Evolutionary conservation across 1,140 invertebrate species (phyloP).

Genomic region (Heterodera schachtii): DNA sequence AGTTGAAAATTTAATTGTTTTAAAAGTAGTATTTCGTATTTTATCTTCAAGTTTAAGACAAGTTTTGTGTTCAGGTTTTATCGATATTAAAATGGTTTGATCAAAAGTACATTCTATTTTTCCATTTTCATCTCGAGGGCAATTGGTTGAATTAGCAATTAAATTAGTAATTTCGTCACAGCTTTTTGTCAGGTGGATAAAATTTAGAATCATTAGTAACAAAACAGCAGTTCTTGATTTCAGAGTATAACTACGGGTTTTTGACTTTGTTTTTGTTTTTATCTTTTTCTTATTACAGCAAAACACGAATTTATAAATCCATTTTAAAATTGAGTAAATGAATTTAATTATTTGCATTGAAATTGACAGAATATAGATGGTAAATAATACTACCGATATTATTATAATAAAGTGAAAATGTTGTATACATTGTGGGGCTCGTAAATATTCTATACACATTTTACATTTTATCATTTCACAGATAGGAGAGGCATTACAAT

Average conservation of each 20-base stretch:
- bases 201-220: background rate
- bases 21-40: background rate
- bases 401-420: background rate
- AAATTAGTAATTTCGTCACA: background rate
- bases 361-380: background rate
- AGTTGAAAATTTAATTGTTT: background rate
- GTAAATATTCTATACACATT: background rate
- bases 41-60: conserved; percentile 1
- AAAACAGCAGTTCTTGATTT: background rate
- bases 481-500: background rate
- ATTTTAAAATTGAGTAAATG: background rate
- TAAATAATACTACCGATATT: background rate
- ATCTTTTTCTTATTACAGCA: background rate
- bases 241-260: background rate
- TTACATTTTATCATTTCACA: background rate
- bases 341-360: conserved; percentile 4
- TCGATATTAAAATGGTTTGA: background rate
- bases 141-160: background rate
- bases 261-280: conserved; percentile 1
- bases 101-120: conserved; percentile 13
- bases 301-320: background rate
- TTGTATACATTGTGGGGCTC: background rate
- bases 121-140: background rate
- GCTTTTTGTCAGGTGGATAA: background rate
- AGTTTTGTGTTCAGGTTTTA: conserved; percentile 1